Percentiles rank a stretch among this genome's conserved stretches.
Conservation (phyloP, 2,888 invertebrate genomes). For the Xylota segnis region DNA sequence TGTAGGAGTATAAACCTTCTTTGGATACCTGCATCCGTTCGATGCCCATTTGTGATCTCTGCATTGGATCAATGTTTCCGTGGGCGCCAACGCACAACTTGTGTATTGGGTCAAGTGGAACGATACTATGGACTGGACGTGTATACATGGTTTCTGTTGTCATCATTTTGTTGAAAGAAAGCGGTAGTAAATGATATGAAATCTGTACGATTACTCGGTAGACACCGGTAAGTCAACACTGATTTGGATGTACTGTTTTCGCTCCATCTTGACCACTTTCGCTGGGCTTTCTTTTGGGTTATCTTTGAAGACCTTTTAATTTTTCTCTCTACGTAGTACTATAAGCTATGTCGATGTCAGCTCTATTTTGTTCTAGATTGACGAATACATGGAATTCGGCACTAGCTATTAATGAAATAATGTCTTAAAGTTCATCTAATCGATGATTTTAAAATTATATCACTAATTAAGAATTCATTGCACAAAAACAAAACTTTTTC, state of each 20-base stretch:
- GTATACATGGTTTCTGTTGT: conserved; percentile 28
- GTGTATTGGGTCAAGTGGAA: conserved; percentile 60
- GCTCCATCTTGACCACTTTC: too few relatives aligned
- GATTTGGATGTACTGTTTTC: not conserved
- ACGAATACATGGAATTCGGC: too few relatives aligned
- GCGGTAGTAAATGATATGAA: conserved; percentile 34
- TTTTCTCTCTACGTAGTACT: too few relatives aligned
- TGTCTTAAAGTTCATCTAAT: too few relatives aligned
- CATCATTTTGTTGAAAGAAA: conserved; percentile 60
- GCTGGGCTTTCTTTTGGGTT: too few relatives aligned
- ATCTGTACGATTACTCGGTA: conserved; percentile 13
- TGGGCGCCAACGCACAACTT: conserved; percentile 44
- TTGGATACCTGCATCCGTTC: conserved; percentile 24
- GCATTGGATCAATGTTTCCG: conserved; percentile 17
- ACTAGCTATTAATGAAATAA: too few relatives aligned
- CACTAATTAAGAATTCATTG: too few relatives aligned
- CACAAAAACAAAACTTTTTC: too few relatives aligned
- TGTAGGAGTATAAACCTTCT: conserved; percentile 47
- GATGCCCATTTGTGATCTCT: conserved; percentile 34
- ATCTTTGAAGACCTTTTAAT: too few relatives aligned
- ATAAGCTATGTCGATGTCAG: too few relatives aligned
- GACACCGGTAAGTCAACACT: conserved; percentile 20
- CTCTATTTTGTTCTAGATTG: too few relatives aligned
- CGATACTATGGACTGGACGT: conserved; percentile 23
- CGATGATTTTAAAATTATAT: too few relatives aligned